A percentile compares a stretch with the other conserved stretches of the same genome.
Conservation (phyloP, 2,113 vertebrate species). For the Saccopteryx leptura region DNA sequence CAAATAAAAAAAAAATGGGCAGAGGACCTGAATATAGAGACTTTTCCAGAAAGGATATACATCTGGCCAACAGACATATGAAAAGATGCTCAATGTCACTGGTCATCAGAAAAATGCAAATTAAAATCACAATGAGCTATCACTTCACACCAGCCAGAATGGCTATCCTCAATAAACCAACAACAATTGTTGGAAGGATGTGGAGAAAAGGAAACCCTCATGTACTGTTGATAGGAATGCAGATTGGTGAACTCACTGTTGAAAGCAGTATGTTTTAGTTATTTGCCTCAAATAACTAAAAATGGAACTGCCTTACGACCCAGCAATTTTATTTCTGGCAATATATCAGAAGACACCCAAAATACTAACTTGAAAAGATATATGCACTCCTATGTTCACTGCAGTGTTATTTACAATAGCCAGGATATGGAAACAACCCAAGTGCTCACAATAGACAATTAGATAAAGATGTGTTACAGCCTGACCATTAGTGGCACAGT, state of each 20-base stretch:
- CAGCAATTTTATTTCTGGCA: background rate
- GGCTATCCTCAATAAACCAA: background rate
- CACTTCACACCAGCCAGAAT: background rate
- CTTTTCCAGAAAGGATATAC: background rate
- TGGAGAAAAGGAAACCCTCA: background rate
- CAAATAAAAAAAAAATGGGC: background rate
- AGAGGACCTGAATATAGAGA: background rate
- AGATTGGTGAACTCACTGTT: too few species aligned
- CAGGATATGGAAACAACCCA: background rate
- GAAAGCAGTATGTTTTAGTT: too few species aligned
- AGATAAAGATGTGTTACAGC: background rate
- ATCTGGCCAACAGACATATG: too few species aligned
- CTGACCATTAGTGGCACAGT: too few species aligned
- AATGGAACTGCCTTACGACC: background rate
- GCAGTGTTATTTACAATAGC: background rate
- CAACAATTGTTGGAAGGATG: background rate
- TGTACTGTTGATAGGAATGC: too few species aligned
- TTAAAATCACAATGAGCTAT: too few species aligned
- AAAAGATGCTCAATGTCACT: too few species aligned
- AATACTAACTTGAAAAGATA: background rate
- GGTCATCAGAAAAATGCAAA: too few species aligned
- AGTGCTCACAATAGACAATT: background rate
- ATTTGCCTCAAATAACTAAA: background rate
- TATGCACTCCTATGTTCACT: too few species aligned
- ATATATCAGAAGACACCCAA: background rate